These are phyloP conservation scores for Pelecanoides urinatrix DNA, from an alignment of 2,113 vertebrate species.

Conservation along the genomic window DNA sequence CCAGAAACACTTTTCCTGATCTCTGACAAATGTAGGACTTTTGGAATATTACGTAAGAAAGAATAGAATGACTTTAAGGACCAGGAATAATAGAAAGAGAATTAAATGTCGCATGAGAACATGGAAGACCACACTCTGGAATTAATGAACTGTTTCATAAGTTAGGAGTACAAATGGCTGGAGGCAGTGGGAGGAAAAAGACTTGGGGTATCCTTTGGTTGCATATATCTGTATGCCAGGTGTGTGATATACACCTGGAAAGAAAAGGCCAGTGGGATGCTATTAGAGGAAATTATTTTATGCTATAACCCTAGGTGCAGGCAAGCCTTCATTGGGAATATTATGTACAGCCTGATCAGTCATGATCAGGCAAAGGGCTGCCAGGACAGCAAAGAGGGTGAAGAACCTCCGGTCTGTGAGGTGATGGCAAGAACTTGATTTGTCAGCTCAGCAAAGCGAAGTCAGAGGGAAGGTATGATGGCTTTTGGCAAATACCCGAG, in stretches of 20 bases:
- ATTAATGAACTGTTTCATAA: background rate
- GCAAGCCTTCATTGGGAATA: background rate
- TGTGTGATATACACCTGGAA: background rate
- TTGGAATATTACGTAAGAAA: background rate
- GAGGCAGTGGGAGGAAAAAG: background rate
- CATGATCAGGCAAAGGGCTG: background rate
- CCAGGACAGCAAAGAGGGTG: background rate
- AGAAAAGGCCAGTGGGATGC: background rate
- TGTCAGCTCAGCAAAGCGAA: background rate
- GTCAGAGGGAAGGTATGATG: background rate
- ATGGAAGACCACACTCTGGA: background rate
- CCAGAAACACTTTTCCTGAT: background rate
- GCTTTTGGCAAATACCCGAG: background rate
- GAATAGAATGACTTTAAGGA: background rate
- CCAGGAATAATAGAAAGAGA: background rate
- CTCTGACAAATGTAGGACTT: background rate
- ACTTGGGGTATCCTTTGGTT: background rate
- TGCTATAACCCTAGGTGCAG: background rate
- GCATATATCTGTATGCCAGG: background rate
- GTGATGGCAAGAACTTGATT: background rate
- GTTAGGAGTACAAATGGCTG: background rate
- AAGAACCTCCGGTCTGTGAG: background rate
- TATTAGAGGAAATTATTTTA: background rate
- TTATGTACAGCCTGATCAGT: background rate
- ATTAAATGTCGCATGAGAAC: fast-evolving